These are phyloP conservation scores for Acanthis flammea DNA, from an alignment of 2,797 vertebrate genomes.

Conservation along the genomic window DNA sequence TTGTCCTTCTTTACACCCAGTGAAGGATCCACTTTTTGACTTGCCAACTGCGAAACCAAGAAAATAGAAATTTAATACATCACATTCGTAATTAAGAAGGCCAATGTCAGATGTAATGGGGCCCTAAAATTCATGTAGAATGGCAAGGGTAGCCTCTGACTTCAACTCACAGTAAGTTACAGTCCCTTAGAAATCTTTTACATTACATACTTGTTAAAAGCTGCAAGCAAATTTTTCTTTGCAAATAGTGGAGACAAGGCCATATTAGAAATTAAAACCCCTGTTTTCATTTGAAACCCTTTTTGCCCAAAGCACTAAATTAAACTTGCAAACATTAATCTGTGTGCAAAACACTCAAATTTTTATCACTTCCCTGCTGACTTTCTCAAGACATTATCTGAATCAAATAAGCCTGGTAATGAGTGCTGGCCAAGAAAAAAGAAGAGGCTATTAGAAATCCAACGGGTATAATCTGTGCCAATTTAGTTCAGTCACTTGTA, in stretches of 20 bases:
- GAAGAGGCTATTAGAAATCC: background rate
- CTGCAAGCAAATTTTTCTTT: background rate
- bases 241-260: background rate
- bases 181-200: background rate
- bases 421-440: background rate
- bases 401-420: background rate
- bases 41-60: conserved; percentile 34
- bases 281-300: background rate
- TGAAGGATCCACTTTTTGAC: conserved; percentile 39
- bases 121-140: background rate
- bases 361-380: background rate
- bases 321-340: background rate
- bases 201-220: background rate
- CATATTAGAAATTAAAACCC: background rate
- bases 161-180: background rate
- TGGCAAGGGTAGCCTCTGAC: background rate
- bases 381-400: background rate
- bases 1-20: background rate
- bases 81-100: background rate
- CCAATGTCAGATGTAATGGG: background rate
- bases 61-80: background rate
- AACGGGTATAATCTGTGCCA: background rate
- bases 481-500: background rate
- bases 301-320: background rate
- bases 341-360: background rate